Base-by-base conservation (phyloP, 2,888 invertebrate genomes). In the Altica lythri region DNA sequence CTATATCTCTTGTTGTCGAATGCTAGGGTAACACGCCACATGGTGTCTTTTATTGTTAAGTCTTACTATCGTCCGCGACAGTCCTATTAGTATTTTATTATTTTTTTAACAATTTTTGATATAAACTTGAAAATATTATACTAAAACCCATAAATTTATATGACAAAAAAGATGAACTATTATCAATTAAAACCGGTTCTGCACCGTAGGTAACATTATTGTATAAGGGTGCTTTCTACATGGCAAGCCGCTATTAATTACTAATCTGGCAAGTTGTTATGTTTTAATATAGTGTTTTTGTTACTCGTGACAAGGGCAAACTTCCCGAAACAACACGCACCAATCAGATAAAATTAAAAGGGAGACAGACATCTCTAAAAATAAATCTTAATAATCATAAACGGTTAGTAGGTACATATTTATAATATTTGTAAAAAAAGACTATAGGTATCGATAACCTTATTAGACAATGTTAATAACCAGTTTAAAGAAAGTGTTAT, bases 261-360 rank as follows among this genome's bases (percentile, higher is more conserved):
- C 69, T 68, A 67, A 70, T 68, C 68, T 67, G 64, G 63, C 63
- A 62, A 63, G 65, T 65, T 67, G 69, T 69, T 68, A 68, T 65
- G 67, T 69, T 70, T 68, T 70, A 69, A 69, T 69, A 66, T 67
- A 67, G 68, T 67, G 67, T 68, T 69, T 68, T 68, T 68, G 69
- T 68, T 68, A 65, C 64, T 65, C 65, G 62, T 63, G 61, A 61
- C 57, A 63, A 66, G 67, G 65, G 66, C 34, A 27, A 27, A 30
- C 34, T 42, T 27, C 40, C 32, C 53, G 27, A 19, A 46, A 40
- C 40, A 38, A 46, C 40, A 52, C 45, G 44, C 51, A 52, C 45
- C 38, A 43, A 44, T 52, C 45, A 44, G 51, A 45, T 45, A 45
- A 45, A 45, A 45, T 12, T 13, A 30, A 45, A 44, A 44, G 51